These are phyloP conservation scores for Drosophila peninsularis DNA, from an alignment of 2,888 invertebrate genomes.

Conservation along the genomic window DNA sequence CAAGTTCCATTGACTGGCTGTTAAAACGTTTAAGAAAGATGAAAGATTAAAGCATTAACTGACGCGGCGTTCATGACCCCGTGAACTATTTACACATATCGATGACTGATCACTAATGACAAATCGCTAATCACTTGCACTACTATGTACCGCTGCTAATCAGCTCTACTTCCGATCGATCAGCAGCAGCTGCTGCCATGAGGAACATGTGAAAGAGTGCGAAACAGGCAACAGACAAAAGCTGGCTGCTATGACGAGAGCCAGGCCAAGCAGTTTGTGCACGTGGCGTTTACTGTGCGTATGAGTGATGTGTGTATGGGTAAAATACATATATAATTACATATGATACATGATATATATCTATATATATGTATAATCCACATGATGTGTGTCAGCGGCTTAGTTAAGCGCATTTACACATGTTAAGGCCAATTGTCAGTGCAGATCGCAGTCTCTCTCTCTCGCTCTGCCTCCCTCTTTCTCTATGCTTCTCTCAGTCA, in stretches of 20 bases:
- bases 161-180: slow-evolving; percentile 1
- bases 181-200: background rate
- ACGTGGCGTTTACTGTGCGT: slow-evolving; percentile 25
- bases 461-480: background rate
- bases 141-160: background rate
- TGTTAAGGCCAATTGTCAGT: slow-evolving; percentile 69
- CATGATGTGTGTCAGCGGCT: slow-evolving; percentile 79
- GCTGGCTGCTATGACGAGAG: slow-evolving; percentile 42
- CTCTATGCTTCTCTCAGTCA: background rate
- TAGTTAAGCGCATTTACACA: slow-evolving; percentile 80
- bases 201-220: background rate
- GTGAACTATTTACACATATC: background rate
- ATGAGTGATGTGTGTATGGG: slow-evolving; percentile 4
- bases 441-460: slow-evolving; percentile 3
- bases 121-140: background rate
- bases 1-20: background rate
- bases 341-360: slow-evolving; percentile 4
- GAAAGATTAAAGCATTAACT: too few relatives aligned
- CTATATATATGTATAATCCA: slow-evolving; percentile 11
- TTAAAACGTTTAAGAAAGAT: background rate
- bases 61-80: background rate
- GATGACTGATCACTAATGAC: background rate
- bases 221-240: slow-evolving; percentile 5
- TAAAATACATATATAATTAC: background rate
- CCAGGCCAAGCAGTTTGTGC: background rate